phyloP scores from a whole-genome alignment of 2,888 invertebrate genomes.

The Phasia obesa region DNA sequence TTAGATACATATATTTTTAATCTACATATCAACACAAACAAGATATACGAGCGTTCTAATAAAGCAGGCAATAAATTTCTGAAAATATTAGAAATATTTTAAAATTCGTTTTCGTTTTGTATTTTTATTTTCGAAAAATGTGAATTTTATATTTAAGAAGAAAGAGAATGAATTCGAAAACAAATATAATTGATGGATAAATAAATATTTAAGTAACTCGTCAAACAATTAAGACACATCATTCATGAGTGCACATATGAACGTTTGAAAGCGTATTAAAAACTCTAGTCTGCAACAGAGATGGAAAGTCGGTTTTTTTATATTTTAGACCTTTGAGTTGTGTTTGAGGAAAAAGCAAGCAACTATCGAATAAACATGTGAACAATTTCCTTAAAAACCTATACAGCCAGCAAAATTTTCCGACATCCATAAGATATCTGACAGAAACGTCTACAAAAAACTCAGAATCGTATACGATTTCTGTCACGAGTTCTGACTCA shows the following conservation, averaged over 20 bases:
- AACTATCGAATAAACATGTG: too few relatives aligned
- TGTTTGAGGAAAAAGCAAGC: too few relatives aligned
- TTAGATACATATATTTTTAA: neutral
- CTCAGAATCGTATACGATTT: too few relatives aligned
- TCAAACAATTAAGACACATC: constrained; percentile 65
- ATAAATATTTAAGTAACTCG: constrained; percentile 70
- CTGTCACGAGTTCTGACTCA: too few relatives aligned
- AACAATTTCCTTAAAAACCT: too few relatives aligned
- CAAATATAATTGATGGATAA: constrained; percentile 68
- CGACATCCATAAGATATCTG: too few relatives aligned
- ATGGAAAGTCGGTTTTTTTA: neutral
- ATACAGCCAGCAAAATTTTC: too few relatives aligned
- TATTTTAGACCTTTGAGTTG: too few relatives aligned
- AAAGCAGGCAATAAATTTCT: constrained; percentile 21
- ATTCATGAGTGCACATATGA: constrained; percentile 8
- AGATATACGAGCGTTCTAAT: neutral
- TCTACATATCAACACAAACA: neutral
- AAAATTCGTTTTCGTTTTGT: constrained; percentile 3
- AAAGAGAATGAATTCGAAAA: constrained; percentile 17
- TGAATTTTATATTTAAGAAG: neutral
- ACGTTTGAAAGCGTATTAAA: neutral
- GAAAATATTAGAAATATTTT: constrained; percentile 10
- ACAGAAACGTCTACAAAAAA: too few relatives aligned
- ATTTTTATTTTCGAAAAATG: constrained; percentile 6
- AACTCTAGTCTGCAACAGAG: neutral